Base-by-base conservation (phyloP, 1,140 invertebrate species). In the Trachelipus rathkii region DNA sequence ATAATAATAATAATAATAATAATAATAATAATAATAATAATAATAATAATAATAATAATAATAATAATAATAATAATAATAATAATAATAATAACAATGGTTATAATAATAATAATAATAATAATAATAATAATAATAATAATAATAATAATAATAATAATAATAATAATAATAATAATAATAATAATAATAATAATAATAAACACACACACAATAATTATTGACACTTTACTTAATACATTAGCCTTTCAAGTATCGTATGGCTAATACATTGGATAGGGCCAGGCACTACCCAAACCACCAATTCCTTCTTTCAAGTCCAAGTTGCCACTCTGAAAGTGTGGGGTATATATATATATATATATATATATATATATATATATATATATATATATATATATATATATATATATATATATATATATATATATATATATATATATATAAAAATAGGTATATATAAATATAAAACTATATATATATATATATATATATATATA, bases 211-310 rank as follows among this genome's bases (percentile, higher is more conserved):
- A n/a, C n/a, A n/a, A n/a, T n/a, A n/a, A n/a, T 15, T 9, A 9
- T 50, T 10, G 8, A 72, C n/a, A 75, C 79, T 78, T 71, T 76
- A 74, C 10, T 77, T 72, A 60, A 81, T 69, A 23, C 77, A 67
- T 44, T 81, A 81, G 24, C 77, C 75, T 7, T 77, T 72, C 8
- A 81, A 19, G 75, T 76, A 69, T 79, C 79, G 74, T 81, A 81
- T 50, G 77, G 79, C 53, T 81, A 79, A 46, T 81, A 81, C 60
- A 81, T 76, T 6, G 77, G 75, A 33, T 78, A 78, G 15, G 79
- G 74, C 79, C 79, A 78, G 11, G 79, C 71, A n/a, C 60, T 74
- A 0, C 76, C 73, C 10, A 77, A 44, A 15, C 70, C 74, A 15
- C 71, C 60, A 33, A 73, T 33, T 13, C 76, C 45, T 33, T 80